Base-by-base conservation (phyloP, 2,797 vertebrate genomes). In the Spinus olivaceus region DNA sequence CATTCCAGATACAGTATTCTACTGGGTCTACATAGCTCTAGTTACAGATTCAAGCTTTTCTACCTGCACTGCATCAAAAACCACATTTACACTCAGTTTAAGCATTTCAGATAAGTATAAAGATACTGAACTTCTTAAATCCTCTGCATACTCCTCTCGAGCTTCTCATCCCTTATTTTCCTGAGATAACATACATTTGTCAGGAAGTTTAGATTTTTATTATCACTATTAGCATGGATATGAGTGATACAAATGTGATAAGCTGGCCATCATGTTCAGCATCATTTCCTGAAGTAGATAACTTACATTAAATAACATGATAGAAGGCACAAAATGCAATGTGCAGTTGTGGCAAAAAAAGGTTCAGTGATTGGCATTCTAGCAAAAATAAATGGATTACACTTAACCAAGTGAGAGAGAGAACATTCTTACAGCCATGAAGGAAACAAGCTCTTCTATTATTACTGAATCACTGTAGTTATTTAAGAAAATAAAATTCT, bases 141-240 rank as follows among this genome's bases (percentile, higher is more conserved):
- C 5, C 14, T 50, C 33, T 69, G 17, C 12, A 2, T 28, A 33
- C 7, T 41, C 3, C 0, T 23, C 28, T 82, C 16, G 18, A 2
- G 4, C 8, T 74, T 33, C 19, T 78, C 20, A n/a, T 39, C 85
- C 54, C 16, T 23, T n/a, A 15, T 70, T 88, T 80, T 65, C 8
- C 27, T 66, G 39, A 65, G 35, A 65, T n/a, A 89, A 20, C 14
- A 65, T 9, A 33, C 25, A 80, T 24, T 47, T 90, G 25, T 73
- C 71, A 64, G 56, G 25, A 91, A 54, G 49, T 77, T 49, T 59
- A 65, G 54, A n/a, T 47, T 81, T 79, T 57, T 87, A 61, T 85
- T 76, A 65, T 84, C 50, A 14, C 14, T 41, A 3, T 30, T 70
- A 37, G 54, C 41, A 80, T 51, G 60, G 49, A 30, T 70, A 87